Percentiles rank a stretch among this genome's conserved stretches.
Evolutionary conservation across 2,113 vertebrate genomes (phyloP).

Genomic region (Platysternon megacephalum): DNA sequence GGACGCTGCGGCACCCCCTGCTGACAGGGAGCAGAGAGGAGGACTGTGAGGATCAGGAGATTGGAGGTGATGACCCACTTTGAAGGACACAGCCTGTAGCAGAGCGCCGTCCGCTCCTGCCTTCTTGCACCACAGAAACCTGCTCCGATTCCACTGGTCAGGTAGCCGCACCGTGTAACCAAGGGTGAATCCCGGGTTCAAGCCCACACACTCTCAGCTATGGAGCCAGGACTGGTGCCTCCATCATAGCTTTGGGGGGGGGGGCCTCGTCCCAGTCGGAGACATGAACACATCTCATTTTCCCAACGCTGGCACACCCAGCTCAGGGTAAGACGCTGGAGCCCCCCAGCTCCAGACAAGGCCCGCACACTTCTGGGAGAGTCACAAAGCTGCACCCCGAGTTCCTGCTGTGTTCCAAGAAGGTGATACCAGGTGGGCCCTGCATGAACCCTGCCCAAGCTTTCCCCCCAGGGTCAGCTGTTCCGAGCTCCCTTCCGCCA

Average conservation of each 20-base stretch:
- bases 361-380: background rate
- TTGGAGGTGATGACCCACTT: too few species aligned
- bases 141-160: too few species aligned
- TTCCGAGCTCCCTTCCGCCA: background rate
- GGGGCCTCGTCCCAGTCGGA: background rate
- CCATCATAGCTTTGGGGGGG: background rate
- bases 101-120: too few species aligned
- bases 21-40: too few species aligned
- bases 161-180: background rate
- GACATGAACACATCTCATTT: too few species aligned
- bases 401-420: background rate
- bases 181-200: slow-evolving; percentile 22
- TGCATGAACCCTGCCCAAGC: background rate
- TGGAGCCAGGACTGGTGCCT: background rate
- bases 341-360: background rate
- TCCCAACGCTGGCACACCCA: too few species aligned
- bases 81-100: too few species aligned
- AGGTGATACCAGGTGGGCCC: background rate
- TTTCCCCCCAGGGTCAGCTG: background rate
- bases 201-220: background rate
- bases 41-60: too few species aligned
- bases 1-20: too few species aligned
- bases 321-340: too few species aligned
- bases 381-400: background rate
- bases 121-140: too few species aligned